These are phyloP conservation scores for Sebastes steindachneri DNA, from an alignment of 2,797 vertebrate species.

Conservation along the genomic window DNA sequence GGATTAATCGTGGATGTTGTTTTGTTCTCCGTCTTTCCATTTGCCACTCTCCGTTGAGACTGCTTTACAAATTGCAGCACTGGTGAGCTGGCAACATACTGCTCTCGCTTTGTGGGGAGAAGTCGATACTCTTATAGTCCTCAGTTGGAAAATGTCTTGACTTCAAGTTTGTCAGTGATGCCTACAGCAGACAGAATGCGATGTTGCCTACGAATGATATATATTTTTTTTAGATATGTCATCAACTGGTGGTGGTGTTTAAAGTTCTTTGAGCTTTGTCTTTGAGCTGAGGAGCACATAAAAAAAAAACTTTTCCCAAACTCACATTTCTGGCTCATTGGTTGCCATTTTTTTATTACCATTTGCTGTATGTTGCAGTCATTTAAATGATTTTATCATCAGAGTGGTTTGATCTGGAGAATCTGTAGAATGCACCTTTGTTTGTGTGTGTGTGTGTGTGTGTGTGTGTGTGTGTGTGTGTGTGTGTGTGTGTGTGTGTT, in stretches of 20 bases:
- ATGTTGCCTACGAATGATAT: neutral
- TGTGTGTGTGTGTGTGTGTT: neutral
- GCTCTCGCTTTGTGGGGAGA: conserved; percentile 27
- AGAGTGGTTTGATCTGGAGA: neutral
- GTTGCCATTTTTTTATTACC: neutral
- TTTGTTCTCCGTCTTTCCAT: conserved; percentile 58
- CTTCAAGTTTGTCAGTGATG: conserved; percentile 2
- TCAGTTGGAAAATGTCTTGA: conserved; percentile 11
- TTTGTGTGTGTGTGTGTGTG: too few relatives aligned
- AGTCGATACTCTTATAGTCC: conserved; percentile 9
- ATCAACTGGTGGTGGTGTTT: neutral
- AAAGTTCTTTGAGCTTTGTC: neutral
- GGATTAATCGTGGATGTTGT: conserved; percentile 67
- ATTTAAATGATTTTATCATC: neutral
- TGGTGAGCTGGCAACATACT: conserved; percentile 37
- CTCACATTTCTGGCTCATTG: neutral
- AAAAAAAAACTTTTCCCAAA: neutral
- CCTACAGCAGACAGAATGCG: neutral
- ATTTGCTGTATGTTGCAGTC: neutral
- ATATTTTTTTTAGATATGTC: neutral
- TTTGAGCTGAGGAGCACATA: neutral
- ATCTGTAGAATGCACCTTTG: neutral
- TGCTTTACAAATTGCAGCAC: conserved; percentile 55
- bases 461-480: neutral
- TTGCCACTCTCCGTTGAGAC: conserved; percentile 49